Conservation (phyloP, 2,888 invertebrate genomes). For the Spisula subtruncata region DNA sequence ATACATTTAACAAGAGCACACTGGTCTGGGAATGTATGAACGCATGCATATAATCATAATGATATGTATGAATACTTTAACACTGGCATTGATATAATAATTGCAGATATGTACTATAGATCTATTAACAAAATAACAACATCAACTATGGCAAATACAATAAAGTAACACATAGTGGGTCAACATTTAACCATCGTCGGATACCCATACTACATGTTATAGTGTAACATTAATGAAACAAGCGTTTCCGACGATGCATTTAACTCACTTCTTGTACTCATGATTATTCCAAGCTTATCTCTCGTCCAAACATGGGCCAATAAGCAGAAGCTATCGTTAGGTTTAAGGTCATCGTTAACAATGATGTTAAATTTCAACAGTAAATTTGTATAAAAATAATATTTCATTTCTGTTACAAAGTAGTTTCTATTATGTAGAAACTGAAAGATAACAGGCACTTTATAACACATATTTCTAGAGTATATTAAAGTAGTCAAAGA, state of each 20-base stretch:
- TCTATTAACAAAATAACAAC: not conserved
- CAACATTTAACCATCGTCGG: no score
- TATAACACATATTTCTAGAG: not conserved
- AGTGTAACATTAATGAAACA: no score
- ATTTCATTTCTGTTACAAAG: not conserved
- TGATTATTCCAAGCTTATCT: no score
- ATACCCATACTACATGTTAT: no score
- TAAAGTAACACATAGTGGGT: not conserved
- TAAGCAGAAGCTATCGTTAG: no score
- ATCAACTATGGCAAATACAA: not conserved
- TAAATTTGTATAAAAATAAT: constrained; percentile 1
- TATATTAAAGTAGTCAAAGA: not conserved
- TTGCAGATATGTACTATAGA: not conserved
- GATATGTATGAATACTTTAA: not conserved
- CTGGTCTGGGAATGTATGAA: not conserved
- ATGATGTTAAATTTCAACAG: not conserved
- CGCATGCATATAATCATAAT: no score
- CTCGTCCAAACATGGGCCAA: no score
- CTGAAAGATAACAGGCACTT: not conserved
- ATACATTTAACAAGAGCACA: not conserved
- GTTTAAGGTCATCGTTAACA: no score
- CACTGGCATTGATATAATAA: constrained; percentile 21
- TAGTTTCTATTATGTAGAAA: not conserved
- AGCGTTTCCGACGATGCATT: no score
- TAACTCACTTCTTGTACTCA: no score